Percentiles rank a stretch among this genome's conserved stretches.
Conservation (phyloP, 1,140 invertebrate species). For the Trinorchestia longiramus region DNA sequence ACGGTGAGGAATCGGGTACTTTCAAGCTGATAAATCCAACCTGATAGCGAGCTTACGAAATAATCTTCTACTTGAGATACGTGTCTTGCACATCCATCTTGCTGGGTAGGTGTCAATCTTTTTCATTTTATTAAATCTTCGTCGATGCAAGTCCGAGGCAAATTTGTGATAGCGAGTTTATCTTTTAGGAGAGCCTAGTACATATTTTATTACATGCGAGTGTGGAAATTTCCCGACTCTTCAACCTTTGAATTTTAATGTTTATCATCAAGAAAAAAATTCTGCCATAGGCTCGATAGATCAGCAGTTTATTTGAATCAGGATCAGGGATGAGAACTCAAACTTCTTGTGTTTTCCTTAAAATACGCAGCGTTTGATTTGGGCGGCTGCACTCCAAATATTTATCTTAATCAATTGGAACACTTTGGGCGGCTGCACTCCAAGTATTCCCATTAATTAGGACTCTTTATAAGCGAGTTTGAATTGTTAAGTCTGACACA, state of each 20-base stretch:
- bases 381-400: no score
- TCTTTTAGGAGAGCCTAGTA: not conserved
- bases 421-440: no score
- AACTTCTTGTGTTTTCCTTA: not conserved
- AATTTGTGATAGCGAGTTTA: not conserved
- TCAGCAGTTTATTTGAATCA: not conserved
- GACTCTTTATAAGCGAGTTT: no score
- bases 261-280: no score
- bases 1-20: not conserved
- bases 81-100: not conserved
- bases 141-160: not conserved
- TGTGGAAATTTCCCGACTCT: not conserved
- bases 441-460: no score
- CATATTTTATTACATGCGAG: not conserved
- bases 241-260: not conserved
- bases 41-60: not conserved
- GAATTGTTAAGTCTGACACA: no score
- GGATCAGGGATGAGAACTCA: not conserved
- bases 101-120: not conserved
- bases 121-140: not conserved
- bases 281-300: not conserved
- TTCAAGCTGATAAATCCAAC: not conserved
- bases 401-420: no score
- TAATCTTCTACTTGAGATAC: constrained; percentile 9
- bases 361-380: no score